Evolutionary conservation across 2,113 vertebrate species (phyloP).

Genomic region (Podocnemis expansa): DNA sequence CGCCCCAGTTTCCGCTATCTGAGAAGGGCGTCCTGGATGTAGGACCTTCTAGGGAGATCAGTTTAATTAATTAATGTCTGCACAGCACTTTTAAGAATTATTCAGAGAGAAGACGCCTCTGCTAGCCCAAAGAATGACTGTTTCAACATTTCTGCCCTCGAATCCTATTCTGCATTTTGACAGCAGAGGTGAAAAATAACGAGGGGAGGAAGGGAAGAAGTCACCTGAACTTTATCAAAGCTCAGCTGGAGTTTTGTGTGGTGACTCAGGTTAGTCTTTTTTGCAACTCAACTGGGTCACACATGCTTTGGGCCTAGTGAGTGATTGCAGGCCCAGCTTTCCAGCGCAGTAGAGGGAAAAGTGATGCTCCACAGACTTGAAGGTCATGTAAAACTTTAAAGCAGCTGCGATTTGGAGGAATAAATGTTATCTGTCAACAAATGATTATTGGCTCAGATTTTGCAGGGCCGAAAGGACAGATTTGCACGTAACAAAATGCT

Average conservation of each 20-base stretch:
- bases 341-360: background rate
- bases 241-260: background rate
- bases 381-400: background rate
- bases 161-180: background rate
- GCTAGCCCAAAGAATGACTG: background rate
- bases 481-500: background rate
- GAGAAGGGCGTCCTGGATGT: background rate
- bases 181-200: background rate
- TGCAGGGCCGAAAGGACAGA: background rate
- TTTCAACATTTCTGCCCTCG: background rate
- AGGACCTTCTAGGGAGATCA: rapidly evolving
- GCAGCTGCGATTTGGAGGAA: background rate
- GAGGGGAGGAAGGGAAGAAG: background rate
- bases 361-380: background rate
- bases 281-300: background rate
- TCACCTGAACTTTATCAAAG: background rate
- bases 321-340: rapidly evolving
- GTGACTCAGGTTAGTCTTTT: background rate
- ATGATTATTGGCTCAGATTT: background rate
- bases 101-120: background rate
- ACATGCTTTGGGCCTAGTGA: background rate
- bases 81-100: rapidly evolving
- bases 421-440: background rate
- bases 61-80: background rate
- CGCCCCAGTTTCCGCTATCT: constrained; percentile 1